These are phyloP conservation scores for Chloroceryle aenea DNA, from an alignment of 2,113 vertebrate species.

Conservation along the genomic window DNA sequence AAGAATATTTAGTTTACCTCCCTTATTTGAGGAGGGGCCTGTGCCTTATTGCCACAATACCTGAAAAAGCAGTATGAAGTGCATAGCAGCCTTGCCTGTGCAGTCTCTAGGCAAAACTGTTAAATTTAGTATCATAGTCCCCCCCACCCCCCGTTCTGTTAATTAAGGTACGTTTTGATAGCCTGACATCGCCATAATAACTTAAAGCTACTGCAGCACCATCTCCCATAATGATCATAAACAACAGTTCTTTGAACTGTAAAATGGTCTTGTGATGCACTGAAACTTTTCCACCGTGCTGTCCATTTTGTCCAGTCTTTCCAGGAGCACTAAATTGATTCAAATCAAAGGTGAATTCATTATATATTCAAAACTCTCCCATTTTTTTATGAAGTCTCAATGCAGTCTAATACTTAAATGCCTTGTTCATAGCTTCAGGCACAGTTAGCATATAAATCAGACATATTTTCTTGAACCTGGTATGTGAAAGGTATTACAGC, in stretches of 20 bases:
- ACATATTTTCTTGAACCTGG: not conserved
- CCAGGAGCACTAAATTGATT: not conserved
- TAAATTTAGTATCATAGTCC: constrained; percentile 25
- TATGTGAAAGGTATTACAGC: not conserved
- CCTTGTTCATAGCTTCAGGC: not conserved
- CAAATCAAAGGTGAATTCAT: not conserved
- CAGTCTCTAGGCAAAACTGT: constrained; percentile 41
- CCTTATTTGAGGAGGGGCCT: constrained; percentile 45
- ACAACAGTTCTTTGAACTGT: not conserved
- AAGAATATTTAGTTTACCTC: constrained; percentile 57
- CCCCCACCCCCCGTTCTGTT: not conserved
- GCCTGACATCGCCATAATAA: not conserved
- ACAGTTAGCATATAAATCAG: not conserved
- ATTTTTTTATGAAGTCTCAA: not conserved
- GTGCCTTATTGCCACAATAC: constrained; percentile 65
- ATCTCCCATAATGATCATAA: not conserved
- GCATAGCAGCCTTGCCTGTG: constrained; percentile 58
- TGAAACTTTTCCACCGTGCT: not conserved
- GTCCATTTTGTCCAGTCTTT: not conserved
- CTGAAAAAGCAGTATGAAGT: constrained; percentile 62
- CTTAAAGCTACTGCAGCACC: constrained; percentile 59
- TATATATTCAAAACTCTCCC: not conserved
- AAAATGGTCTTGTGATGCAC: not conserved
- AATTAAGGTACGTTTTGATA: constrained; percentile 23
- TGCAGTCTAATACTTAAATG: not conserved